phyloP scores from a whole-genome alignment of 2,888 invertebrate species.

The Nomada ferruginata region DNA sequence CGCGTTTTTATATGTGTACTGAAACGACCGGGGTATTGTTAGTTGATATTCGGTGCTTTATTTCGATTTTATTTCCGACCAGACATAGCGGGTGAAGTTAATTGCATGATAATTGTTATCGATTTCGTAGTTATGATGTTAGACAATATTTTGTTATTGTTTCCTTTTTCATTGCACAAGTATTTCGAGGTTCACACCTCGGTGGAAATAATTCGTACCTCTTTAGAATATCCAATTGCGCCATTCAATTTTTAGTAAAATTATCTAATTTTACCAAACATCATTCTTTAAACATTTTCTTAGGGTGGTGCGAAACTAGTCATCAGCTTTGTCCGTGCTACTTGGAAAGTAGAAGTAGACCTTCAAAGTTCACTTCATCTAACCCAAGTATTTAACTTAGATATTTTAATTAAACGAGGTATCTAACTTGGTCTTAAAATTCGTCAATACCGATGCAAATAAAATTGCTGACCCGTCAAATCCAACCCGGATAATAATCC shows the following conservation, averaged over 20 bases:
- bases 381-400: neutral
- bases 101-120: no score
- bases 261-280: no score
- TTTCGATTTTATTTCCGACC: neutral
- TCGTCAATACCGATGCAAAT: no score
- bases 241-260: no score
- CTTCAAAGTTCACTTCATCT: constrained; percentile 4
- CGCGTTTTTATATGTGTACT: neutral
- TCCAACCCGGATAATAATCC: no score
- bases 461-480: no score
- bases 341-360: neutral
- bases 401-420: neutral
- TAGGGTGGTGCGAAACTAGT: no score
- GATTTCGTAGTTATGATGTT: neutral
- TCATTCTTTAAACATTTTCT: no score
- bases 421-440: neutral
- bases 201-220: no score
- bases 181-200: no score
- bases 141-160: neutral
- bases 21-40: neutral
- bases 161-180: neutral
- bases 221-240: no score
- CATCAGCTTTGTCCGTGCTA: neutral
- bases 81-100: no score
- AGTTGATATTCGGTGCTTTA: neutral